Evolutionary conservation across 2,888 invertebrate species (phyloP).

Genomic region (Gnatocerus cornutus): DNA sequence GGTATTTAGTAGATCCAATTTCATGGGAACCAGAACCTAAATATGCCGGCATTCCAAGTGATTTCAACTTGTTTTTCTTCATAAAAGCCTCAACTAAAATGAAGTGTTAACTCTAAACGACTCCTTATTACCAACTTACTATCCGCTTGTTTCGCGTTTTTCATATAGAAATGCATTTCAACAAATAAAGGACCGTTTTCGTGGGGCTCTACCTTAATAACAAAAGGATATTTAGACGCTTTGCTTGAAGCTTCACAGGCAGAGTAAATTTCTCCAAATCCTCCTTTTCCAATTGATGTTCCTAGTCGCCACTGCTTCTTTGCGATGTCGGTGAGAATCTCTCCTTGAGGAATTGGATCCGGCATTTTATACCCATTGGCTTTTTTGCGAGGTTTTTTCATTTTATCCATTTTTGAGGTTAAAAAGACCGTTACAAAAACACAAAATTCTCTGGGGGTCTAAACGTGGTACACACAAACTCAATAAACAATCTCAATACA

Average conservation of each 20-base stretch:
- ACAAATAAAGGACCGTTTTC: conserved; percentile 95
- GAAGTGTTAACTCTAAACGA: no score
- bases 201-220: conserved; percentile 91
- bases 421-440: no score
- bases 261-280: conserved; percentile 95
- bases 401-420: conserved; percentile 43
- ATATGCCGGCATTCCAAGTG: conserved; percentile 89
- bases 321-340: conserved; percentile 82
- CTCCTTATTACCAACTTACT: conserved; percentile 73
- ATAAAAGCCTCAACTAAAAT: conserved; percentile 81
- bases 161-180: conserved; percentile 92
- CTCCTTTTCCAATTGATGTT: conserved; percentile 90
- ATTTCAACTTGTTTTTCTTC: conserved; percentile 78
- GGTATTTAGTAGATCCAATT: conserved; percentile 83
- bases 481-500: no score
- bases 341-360: conserved; percentile 83
- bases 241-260: conserved; percentile 77
- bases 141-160: conserved; percentile 81
- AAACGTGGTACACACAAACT: no score
- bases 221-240: conserved; percentile 77
- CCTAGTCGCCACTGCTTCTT: conserved; percentile 92
- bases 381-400: conserved; percentile 59
- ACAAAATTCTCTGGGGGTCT: no score
- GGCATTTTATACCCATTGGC: conserved; percentile 77
- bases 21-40: conserved; percentile 89